These are phyloP conservation scores for Macroteleia sp. DNA, from an alignment of 2,888 invertebrate genomes.

Conservation along the genomic window DNA sequence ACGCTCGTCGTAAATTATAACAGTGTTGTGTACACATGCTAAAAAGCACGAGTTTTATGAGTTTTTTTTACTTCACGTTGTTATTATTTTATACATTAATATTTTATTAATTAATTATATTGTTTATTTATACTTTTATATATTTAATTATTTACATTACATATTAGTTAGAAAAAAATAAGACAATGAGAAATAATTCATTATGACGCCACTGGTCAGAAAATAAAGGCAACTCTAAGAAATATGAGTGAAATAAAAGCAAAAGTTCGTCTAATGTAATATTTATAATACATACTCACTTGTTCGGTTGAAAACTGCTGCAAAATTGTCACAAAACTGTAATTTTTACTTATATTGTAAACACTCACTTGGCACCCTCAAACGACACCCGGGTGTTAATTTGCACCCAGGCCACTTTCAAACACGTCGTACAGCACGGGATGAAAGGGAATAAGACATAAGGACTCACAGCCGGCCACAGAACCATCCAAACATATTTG, in stretches of 20 bases:
- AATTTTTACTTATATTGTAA: neutral
- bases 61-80: neutral
- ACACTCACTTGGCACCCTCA: neutral
- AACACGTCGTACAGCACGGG: too few species aligned
- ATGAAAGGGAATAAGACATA: too few species aligned
- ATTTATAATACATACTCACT: slow-evolving; percentile 1
- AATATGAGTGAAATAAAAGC: neutral
- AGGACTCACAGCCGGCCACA: too few species aligned
- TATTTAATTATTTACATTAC: neutral
- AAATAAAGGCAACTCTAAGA: neutral
- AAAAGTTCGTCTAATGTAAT: neutral
- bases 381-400: neutral
- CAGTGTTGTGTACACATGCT: neutral
- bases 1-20: neutral
- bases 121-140: neutral
- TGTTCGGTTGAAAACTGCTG: neutral
- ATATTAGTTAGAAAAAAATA: too few species aligned
- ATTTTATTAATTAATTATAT: too few species aligned
- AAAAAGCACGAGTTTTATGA: neutral
- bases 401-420: too few species aligned
- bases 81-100: too few species aligned
- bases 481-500: too few species aligned
- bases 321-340: neutral
- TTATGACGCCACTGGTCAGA: neutral
- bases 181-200: too few species aligned